Percentiles rank a stretch among this genome's conserved stretches.
phyloP scores from a whole-genome alignment of 2,113 vertebrate genomes.

The Phocoena sinus region DNA sequence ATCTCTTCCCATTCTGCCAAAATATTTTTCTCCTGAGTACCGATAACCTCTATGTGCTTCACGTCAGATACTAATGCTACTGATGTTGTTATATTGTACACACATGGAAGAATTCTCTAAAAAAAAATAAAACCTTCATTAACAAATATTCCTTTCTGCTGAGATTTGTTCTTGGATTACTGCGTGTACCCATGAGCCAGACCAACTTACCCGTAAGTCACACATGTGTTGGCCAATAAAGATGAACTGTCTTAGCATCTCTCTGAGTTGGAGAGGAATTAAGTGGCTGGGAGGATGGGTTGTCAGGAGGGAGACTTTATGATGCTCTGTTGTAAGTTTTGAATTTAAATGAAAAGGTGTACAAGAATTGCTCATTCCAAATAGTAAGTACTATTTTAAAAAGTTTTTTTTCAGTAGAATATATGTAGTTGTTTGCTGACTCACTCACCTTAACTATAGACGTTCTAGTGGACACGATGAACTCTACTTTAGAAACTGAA shows the following conservation, averaged over 20 bases:
- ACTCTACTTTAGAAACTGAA: neutral
- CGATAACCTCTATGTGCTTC: neutral
- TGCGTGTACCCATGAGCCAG: neutral
- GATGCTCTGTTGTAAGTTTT: neutral
- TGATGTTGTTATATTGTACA: neutral
- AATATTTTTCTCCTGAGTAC: neutral
- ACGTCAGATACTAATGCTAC: neutral
- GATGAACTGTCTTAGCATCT: neutral
- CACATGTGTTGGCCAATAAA: neutral
- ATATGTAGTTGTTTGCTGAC: neutral
- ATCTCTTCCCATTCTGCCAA: neutral
- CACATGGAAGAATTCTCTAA: neutral
- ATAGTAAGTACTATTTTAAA: neutral
- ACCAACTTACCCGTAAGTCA: constrained; percentile 27
- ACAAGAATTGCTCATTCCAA: neutral
- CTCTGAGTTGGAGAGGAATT: neutral
- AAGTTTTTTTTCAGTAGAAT: neutral
- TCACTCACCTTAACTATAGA: neutral
- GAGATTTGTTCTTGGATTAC: constrained; percentile 35
- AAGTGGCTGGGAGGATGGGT: neutral
- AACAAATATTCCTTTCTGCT: constrained; percentile 32
- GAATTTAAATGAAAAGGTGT: neutral
- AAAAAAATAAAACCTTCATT: neutral
- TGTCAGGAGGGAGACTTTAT: neutral
- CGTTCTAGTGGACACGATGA: neutral